Conservation (phyloP, 2,113 vertebrate genomes). For the Carollia perspicillata region DNA sequence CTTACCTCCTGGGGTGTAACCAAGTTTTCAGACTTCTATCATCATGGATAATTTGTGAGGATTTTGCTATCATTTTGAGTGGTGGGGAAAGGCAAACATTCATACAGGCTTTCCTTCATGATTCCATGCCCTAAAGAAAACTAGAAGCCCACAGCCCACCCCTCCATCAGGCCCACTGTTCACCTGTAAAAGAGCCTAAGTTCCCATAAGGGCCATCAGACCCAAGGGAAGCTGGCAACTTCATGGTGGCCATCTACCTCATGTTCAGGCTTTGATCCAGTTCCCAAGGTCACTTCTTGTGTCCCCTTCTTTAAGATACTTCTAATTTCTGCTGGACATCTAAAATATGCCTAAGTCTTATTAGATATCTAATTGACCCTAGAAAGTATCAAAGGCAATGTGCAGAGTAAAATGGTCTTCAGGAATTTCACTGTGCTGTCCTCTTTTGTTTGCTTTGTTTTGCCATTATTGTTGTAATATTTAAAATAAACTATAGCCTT, state of each 20-base stretch:
- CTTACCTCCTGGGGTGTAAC: background rate
- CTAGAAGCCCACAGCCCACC: background rate
- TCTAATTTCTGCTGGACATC: background rate
- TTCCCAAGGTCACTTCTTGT: background rate
- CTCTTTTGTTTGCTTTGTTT: background rate
- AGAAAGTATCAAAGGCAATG: background rate
- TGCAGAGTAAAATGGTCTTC: background rate
- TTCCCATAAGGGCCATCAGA: background rate
- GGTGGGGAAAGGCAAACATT: background rate
- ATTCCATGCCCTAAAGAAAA: background rate
- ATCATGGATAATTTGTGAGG: background rate
- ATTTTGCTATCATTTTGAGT: background rate
- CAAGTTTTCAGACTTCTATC: background rate
- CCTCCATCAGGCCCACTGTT: background rate
- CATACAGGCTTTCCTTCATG: background rate
- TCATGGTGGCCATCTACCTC: background rate
- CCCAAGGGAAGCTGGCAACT: background rate
- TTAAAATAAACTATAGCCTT: background rate
- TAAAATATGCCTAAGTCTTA: constrained; percentile 14
- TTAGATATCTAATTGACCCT: background rate
- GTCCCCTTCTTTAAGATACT: background rate
- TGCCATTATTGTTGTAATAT: background rate
- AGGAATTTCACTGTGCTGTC: background rate
- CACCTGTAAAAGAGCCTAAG: background rate
- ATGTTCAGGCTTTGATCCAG: background rate